These are phyloP conservation scores for Brachyhypopomus occidentalis DNA, from an alignment of 2,113 vertebrate species.

Conservation along the genomic window DNA sequence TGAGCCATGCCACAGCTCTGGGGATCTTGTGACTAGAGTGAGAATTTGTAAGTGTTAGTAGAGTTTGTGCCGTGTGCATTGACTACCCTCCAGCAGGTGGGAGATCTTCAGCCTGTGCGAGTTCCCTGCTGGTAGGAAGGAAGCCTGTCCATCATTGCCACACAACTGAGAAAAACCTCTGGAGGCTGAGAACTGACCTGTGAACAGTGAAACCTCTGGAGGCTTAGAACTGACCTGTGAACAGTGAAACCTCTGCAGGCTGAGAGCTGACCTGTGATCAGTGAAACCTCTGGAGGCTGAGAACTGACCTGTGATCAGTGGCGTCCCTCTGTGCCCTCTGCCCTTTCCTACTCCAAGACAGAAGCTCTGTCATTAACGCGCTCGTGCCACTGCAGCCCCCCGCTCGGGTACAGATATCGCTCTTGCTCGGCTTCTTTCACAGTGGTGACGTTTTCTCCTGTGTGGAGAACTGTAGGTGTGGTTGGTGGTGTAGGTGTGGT, in stretches of 20 bases:
- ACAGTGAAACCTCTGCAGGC: constrained; percentile 29
- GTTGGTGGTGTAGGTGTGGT: not conserved
- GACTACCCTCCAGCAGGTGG: not conserved
- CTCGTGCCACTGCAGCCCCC: not conserved
- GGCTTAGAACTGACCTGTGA: constrained; percentile 30
- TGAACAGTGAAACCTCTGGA: constrained; percentile 30
- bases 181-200: constrained; percentile 31
- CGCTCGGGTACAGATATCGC: not conserved
- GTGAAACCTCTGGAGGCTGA: constrained; percentile 32
- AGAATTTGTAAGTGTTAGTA: not conserved
- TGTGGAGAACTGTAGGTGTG: not conserved
- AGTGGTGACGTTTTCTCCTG: not conserved
- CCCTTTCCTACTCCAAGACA: not conserved
- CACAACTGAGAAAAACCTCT: constrained; percentile 30
- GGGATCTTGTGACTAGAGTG: not conserved
- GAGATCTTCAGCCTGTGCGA: not conserved
- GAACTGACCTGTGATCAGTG: constrained; percentile 29
- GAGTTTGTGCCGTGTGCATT: not conserved
- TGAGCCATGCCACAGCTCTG: not conserved
- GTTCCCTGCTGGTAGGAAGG: constrained; percentile 16
- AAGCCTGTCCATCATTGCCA: constrained; percentile 44
- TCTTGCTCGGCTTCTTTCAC: not conserved
- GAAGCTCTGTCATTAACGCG: constrained; percentile 33
- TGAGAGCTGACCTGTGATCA: constrained; percentile 34
- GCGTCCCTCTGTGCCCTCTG: not conserved